These are phyloP conservation scores for Podilymbus podiceps DNA, from an alignment of 2,113 vertebrate genomes.

Conservation along the genomic window DNA sequence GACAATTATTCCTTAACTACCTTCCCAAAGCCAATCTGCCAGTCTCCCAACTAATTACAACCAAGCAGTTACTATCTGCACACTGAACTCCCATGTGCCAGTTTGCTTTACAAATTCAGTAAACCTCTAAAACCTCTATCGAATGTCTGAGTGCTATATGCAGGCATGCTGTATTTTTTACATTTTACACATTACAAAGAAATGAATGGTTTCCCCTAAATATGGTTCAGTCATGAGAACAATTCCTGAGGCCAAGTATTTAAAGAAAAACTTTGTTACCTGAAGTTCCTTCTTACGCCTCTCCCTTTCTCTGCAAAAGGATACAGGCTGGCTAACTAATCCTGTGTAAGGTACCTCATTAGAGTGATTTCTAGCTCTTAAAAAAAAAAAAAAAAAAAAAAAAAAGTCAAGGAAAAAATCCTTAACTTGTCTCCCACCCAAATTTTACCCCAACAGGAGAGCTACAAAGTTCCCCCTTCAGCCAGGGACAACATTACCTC, in stretches of 20 bases:
- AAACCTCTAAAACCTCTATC: not conserved
- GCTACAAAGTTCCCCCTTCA: not conserved
- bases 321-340: not conserved
- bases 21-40: slow-evolving; percentile 24
- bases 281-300: not conserved
- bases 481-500: not conserved
- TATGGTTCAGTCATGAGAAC: not conserved
- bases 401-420: not conserved
- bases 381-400: not conserved
- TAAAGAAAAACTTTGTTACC: not conserved
- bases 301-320: not conserved
- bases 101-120: not conserved
- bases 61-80: not conserved
- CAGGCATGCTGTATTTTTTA: not conserved
- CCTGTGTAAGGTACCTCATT: not conserved
- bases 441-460: not conserved
- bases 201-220: not conserved
- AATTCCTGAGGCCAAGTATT: not conserved
- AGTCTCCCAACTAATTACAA: slow-evolving; percentile 38
- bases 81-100: not conserved
- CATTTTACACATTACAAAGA: not conserved
- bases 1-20: slow-evolving; percentile 38
- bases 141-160: not conserved
- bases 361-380: not conserved
- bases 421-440: not conserved